phyloP scores from a whole-genome alignment of 2,113 vertebrate genomes.

The Ptychochromis oligacanthus region DNA sequence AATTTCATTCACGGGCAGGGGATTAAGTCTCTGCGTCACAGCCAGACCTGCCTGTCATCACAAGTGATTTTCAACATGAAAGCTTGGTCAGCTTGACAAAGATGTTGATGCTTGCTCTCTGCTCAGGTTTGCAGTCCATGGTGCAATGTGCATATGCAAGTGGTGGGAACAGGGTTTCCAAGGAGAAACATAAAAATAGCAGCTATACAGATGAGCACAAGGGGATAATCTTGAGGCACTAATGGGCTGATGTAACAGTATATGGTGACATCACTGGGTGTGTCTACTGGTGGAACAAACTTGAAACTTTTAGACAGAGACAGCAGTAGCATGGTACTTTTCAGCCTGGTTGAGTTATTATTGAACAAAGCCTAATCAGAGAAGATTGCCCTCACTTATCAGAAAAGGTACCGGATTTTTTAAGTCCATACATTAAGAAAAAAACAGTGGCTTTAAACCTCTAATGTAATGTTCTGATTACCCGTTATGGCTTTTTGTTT shows the following conservation, averaged over 20 bases:
- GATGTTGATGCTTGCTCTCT: no score
- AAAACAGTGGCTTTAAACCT: neutral
- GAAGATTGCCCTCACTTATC: neutral
- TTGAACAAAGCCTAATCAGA: neutral
- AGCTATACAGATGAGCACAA: accelerated
- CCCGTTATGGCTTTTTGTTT: neutral
- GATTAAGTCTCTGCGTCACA: no score
- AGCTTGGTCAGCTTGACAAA: no score
- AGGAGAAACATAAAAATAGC: neutral
- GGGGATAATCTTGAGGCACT: neutral
- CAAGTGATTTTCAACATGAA: no score
- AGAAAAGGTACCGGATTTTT: neutral
- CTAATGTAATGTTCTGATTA: neutral
- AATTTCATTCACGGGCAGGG: no score
- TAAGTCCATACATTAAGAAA: neutral
- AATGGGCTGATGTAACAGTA: neutral
- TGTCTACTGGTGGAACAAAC: neutral
- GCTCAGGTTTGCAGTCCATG: no score
- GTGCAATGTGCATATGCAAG: no score
- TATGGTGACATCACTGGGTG: neutral
- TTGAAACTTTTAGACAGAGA: neutral
- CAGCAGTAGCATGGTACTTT: neutral
- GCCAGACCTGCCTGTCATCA: no score
- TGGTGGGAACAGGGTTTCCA: neutral
- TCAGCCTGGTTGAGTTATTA: neutral